Base-by-base conservation (phyloP, 2,888 invertebrate species). In the Cacoxenus indagator region DNA sequence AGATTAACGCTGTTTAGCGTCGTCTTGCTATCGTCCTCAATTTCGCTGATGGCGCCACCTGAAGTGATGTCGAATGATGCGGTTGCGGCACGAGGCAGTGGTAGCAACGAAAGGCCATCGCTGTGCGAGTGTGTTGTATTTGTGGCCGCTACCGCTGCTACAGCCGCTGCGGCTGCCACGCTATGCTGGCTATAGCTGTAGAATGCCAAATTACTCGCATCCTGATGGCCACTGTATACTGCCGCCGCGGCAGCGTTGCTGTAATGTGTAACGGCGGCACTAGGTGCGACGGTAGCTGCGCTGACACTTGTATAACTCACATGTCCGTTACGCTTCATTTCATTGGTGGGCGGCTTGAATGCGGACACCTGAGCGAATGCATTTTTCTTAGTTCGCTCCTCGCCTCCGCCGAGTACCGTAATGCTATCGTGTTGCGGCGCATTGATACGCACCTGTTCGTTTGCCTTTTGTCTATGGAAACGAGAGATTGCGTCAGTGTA, bases 351-450 rank as follows among this genome's bases (percentile, higher is more conserved):
- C 9, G 94, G 95, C 82, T 94, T 92, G 84, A 95, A 95, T 1
- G 95, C 95, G 0, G 95, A 95, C 61, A 92, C 92, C 27, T 92
- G 91, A 1, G 93, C 93, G 83, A 93, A 94, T n/a, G 93, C 91
- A 14, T 68, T 86, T 69, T 76, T 80, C 46, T 48, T 59, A 37
- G 70, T 59, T 75, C 65, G 59, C 64, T 68, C 68, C 24, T 76
- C 67, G 57, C 64, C 62, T n/a, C 67, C 55, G 61, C 64, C 1
- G 65, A 37, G 37, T 1, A 8, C 37, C 1, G 37, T 14, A 3
- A 19, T 37, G 68, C 67, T 14, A 57, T 68, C 71, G 59, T 78
- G 78, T 57, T 75, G 76, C 66, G 81, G 85, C 78, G 83, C 82
- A 71, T 87, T 88, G 3, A 87, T 75, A 11, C 87, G 84, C 37